Evolutionary conservation across 2,113 vertebrate species (phyloP), one percentile per base, ranked within the genome.

Genomic region (Oncorhynchus gorbuscha): DNA sequence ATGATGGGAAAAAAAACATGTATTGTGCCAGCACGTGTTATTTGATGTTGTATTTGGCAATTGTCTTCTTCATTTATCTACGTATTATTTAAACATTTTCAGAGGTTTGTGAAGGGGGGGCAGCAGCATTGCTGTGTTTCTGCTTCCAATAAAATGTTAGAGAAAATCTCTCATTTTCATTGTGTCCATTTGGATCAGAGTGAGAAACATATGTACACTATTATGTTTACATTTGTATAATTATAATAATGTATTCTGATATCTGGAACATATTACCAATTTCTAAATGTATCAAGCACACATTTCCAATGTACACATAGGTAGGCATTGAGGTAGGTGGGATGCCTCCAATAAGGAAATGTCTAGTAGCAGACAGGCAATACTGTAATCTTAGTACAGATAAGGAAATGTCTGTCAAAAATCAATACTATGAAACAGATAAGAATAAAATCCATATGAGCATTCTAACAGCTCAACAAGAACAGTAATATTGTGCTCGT

Each of bases 21-120:
- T 91, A 76, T 90, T 86, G 91, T 93, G 91, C 92, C 92, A 94
- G 93, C 92, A 94, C 93, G 92, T 82, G 86, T 88, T 89, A 88
- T 88, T 92, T 91, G 88, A 89, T 92, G 93, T 94, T 87, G 84
- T 87, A 85, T 78, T 82, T 92, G 91, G 87, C 84, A 90, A 88
- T 85, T 71, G 90, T 94, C 72, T 84, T 45, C 9, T 45, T 12
- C 39, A 3, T 45, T 92, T 91, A 86, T 89, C 85, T 87, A 68
- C 84, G 84, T 89, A 77, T 93, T 86, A 82, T 92, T 94, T 94
- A 92, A 80, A 93, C 92, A 92, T 93, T 93, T 92, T 92, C 81
- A 84, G 91, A 91, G 89, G 91, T 89, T 91, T 94, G 92, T 93
- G 92, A 93, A 93, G 89, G 81, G 79, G 79, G 82, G 85, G 82